Evolutionary conservation across 2,113 vertebrate species (phyloP).

Genomic region (Pyxicephalus adspersus): DNA sequence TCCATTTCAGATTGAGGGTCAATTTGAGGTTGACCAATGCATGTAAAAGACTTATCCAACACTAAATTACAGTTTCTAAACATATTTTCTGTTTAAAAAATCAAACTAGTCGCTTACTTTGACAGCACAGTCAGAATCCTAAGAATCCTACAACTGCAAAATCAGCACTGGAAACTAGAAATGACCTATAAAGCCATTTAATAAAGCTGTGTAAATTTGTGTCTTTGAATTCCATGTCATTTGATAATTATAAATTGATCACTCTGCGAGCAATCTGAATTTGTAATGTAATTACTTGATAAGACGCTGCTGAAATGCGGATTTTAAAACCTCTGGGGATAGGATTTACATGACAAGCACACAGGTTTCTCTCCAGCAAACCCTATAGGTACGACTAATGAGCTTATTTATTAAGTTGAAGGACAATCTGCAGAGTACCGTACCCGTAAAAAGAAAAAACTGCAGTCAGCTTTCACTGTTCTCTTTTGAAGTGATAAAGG

Average conservation of each 20-base stretch:
- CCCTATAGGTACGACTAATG: no score
- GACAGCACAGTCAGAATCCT: not conserved
- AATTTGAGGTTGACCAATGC: no score
- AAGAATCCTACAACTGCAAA: not conserved
- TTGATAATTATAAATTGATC: constrained; percentile 56
- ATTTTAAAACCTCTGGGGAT: constrained; percentile 7
- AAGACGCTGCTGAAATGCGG: constrained; percentile 18
- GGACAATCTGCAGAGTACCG: not conserved
- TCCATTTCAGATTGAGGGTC: no score
- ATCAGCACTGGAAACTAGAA: not conserved
- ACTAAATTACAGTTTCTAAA: not conserved
- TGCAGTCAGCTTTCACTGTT: no score
- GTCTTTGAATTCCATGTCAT: constrained; percentile 36
- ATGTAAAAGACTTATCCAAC: no score
- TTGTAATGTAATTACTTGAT: constrained; percentile 54
- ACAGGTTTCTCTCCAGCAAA: not conserved
- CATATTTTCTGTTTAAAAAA: not conserved
- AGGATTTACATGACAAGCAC: not conserved
- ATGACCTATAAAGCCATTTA: constrained; percentile 20
- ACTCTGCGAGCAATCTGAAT: constrained; percentile 42
- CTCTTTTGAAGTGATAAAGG: no score
- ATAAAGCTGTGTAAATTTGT: constrained; percentile 21
- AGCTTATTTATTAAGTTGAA: not conserved
- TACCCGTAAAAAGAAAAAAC: not conserved
- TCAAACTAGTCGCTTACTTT: not conserved